Conservation (phyloP, 2,797 vertebrate genomes). For the Furcifer pardalis region DNA sequence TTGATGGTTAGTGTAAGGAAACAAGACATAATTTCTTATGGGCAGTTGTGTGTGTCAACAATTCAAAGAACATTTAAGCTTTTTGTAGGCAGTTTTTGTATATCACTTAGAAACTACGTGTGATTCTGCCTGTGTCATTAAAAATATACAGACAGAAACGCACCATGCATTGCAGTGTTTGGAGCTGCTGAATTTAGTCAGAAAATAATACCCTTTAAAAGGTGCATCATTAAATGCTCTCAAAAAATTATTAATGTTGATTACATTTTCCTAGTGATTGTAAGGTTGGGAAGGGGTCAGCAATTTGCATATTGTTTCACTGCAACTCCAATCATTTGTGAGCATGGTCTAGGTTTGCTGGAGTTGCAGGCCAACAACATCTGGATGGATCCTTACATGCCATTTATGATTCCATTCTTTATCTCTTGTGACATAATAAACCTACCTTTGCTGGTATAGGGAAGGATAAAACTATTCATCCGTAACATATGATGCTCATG, state of each 20-base stretch:
- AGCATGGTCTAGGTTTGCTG: neutral
- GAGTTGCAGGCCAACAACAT: neutral
- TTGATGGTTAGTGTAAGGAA: neutral
- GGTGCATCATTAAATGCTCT: constrained; percentile 31
- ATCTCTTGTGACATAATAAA: too few relatives aligned
- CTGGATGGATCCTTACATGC: neutral
- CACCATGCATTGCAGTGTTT: neutral
- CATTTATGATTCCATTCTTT: too few relatives aligned
- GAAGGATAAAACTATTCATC: too few relatives aligned
- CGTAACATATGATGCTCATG: too few relatives aligned
- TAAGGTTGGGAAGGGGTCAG: neutral
- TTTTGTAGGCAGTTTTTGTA: constrained; percentile 22
- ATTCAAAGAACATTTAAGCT: constrained; percentile 29
- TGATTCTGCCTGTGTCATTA: constrained; percentile 25
- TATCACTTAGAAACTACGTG: neutral
- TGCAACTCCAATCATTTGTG: neutral
- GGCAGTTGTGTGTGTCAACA: constrained; percentile 1
- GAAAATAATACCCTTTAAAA: constrained; percentile 28
- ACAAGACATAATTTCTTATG: constrained; percentile 22
- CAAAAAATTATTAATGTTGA: constrained; percentile 39
- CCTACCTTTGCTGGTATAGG: too few relatives aligned
- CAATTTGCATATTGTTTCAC: neutral
- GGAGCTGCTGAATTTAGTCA: constrained; percentile 43
- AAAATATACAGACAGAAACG: neutral
- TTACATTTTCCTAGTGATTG: neutral